A percentile compares a stretch with the other conserved stretches of the same genome.
These are phyloP conservation scores for Anolis apletophallus DNA, from an alignment of 2,797 vertebrate genomes.

Conservation along the genomic window DNA sequence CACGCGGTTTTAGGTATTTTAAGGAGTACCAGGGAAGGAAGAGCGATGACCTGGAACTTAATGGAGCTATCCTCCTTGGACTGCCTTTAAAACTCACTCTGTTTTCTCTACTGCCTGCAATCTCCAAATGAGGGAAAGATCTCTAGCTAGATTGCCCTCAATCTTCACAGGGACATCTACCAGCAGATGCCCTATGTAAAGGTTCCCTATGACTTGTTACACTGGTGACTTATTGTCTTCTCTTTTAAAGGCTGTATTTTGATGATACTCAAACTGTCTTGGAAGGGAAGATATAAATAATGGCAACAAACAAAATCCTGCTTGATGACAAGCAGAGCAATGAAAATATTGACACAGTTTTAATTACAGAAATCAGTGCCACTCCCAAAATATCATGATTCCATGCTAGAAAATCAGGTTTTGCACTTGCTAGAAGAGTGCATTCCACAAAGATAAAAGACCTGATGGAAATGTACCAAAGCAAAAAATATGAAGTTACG, in stretches of 20 bases:
- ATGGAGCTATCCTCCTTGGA: too few relatives aligned
- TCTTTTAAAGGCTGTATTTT: background rate
- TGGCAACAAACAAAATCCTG: background rate
- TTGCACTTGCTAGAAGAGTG: slow-evolving; percentile 27
- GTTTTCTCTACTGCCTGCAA: too few relatives aligned
- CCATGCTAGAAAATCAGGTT: background rate
- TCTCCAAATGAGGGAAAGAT: background rate
- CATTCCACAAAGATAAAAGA: slow-evolving; percentile 49
- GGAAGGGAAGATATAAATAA: background rate
- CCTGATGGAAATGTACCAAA: slow-evolving; percentile 50
- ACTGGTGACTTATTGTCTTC: background rate
- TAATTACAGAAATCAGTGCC: slow-evolving; percentile 26
- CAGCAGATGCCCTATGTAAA: background rate
- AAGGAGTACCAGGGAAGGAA: too few relatives aligned
- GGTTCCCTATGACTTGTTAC: background rate
- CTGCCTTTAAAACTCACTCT: too few relatives aligned
- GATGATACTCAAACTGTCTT: background rate
- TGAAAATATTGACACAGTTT: slow-evolving; percentile 4
- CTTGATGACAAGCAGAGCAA: slow-evolving; percentile 29
- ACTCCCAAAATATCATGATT: slow-evolving; percentile 20
- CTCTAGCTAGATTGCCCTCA: background rate
- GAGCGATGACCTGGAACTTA: too few relatives aligned
- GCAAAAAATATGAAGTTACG: slow-evolving; percentile 49
- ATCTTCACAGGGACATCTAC: background rate
- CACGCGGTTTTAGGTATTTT: too few relatives aligned